A percentile compares a stretch with the other conserved stretches of the same genome.
These are phyloP conservation scores for Ostrea denselamellosa DNA, from an alignment of 1,140 invertebrate species.

Conservation along the genomic window DNA sequence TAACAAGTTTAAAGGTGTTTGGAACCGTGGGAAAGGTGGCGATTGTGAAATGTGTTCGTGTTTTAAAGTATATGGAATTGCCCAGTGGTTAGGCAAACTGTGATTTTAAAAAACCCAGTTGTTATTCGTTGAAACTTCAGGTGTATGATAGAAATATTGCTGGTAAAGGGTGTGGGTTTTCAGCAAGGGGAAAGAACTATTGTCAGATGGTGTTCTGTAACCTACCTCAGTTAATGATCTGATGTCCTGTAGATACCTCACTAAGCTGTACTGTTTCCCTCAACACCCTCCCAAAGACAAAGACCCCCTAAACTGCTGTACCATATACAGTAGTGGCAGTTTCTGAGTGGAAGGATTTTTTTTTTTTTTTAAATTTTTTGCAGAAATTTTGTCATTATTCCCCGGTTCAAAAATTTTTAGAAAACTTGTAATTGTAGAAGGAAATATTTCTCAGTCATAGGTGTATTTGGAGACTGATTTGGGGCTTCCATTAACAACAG, in stretches of 20 bases:
- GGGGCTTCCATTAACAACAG: not conserved
- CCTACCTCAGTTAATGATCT: conserved; percentile 19
- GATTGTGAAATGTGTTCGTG: conserved; percentile 19
- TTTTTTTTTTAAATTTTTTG: not conserved
- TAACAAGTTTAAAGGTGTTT: not conserved
- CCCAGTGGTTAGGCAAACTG: conserved; percentile 22
- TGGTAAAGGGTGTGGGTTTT: conserved; percentile 4
- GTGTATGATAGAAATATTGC: not conserved
- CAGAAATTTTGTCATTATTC: not conserved
- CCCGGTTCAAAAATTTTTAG: no score
- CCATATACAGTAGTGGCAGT: not conserved
- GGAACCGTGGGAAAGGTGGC: not conserved
- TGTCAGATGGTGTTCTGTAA: not conserved
- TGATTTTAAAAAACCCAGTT: conserved; percentile 29
- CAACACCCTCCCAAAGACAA: not conserved
- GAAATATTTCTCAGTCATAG: no score
- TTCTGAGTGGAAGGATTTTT: not conserved
- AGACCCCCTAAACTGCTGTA: not conserved
- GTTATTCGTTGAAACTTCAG: not conserved
- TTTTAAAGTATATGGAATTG: not conserved
- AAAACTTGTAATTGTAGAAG: no score
- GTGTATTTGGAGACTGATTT: no score
- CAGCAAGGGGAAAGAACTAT: not conserved
- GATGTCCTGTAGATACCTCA: not conserved
- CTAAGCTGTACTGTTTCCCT: not conserved